Evolutionary conservation across 2,888 invertebrate genomes (phyloP).

Genomic region (Lepidonotus clava): DNA sequence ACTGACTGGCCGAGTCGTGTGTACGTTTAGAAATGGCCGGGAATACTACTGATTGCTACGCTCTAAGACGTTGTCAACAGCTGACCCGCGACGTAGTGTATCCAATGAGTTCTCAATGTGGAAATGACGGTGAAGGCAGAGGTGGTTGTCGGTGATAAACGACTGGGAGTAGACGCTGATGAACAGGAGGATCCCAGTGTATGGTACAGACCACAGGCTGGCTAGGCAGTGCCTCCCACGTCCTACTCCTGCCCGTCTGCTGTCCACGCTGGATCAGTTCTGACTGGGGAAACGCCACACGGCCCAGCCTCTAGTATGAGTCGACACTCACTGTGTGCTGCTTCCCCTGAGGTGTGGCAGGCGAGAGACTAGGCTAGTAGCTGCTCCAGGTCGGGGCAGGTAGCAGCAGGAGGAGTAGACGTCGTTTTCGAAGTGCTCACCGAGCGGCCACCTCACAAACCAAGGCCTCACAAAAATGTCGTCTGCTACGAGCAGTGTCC

Average conservation of each 20-base stretch:
- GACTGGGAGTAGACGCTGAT: too few species aligned
- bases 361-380: too few species aligned
- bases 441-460: conserved; percentile 9
- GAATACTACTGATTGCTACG: too few species aligned
- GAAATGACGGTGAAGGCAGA: not conserved
- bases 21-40: not conserved
- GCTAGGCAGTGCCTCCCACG: not conserved
- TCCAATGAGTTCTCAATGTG: not conserved
- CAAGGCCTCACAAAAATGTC: conserved; percentile 1
- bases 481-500: conserved; percentile 33
- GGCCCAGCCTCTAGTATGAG: not conserved
- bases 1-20: not conserved
- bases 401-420: not conserved
- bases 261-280: not conserved
- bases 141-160: not conserved
- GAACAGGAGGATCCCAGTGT: not conserved
- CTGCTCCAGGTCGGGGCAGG: too few species aligned
- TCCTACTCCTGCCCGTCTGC: conserved; percentile 37
- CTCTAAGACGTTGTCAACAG: conserved; percentile 37
- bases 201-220: conserved; percentile 5
- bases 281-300: not conserved
- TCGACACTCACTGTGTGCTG: too few species aligned
- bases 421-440: not conserved
- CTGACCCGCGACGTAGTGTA: not conserved
- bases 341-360: too few species aligned